Base-by-base conservation (phyloP, 1,140 invertebrate genomes). In the Drosophila quadrilineata region DNA sequence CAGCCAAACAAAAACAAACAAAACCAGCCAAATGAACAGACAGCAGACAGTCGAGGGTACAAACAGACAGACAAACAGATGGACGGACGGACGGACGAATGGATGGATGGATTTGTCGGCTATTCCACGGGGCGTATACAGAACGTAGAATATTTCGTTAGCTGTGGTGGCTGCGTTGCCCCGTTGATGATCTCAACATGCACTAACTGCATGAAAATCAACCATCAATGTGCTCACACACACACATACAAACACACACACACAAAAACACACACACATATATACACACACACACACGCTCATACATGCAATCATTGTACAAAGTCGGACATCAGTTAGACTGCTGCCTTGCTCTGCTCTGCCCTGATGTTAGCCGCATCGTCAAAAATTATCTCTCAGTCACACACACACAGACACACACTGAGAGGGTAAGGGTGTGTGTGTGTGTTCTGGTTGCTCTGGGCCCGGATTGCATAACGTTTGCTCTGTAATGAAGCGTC, bases 401-500 rank as follows among this genome's bases (percentile, higher is more conserved):
- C 16, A 12, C 26, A 17, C 22, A 43, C 40, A 26, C 33, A 40
- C 28, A 28, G 19, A n/a, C 38, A 36, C 40, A 19, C 36, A 24
- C 19, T n/a, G 5, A 16, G 36, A 12, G 10, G 22, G 8, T 33
- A 36, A 24, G 26, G 14, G 12, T 29, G 43, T n/a, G 12, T n/a
- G 6, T 36, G 9, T 8, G 14, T 16, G 21, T 43, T 49, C 2
- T 49, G 29, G 29, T 31, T 46, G 60, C 52, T 57, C 53, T 65
- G 54, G 54, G 54, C 62, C 62, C 28, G 41, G 35, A 64, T 64
- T 69, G 58, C 58, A 64, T 63, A 63, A 56, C 66, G 19, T 14
- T n/a, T 41, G 54, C 54, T 46, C 45, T 63, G 79, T 85, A 85
- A 85, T 85, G 79, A 79, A 85, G 79, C 79, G 63, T 85, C 79